Conservation (phyloP, 2,113 vertebrate species). For the Tricholaema leucomelas region DNA sequence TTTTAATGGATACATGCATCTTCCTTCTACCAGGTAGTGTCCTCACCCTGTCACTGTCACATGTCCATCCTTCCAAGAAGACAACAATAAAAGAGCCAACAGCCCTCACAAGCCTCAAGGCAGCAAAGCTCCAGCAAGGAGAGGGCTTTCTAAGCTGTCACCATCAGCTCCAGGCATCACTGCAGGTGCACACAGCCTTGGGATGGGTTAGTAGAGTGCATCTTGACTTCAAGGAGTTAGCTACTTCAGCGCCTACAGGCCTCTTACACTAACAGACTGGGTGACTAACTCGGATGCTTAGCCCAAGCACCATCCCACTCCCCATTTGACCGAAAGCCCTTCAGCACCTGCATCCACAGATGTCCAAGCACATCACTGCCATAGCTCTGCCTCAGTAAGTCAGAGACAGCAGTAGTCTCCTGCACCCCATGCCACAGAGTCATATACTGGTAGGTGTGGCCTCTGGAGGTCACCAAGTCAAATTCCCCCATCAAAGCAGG, state of each 20-base stretch:
- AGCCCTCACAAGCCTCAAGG: neutral
- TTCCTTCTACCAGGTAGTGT: neutral
- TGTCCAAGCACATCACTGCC: neutral
- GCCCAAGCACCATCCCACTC: neutral
- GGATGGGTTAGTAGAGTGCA: fast-evolving
- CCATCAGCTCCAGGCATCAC: neutral
- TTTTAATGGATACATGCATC: neutral
- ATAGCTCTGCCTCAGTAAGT: neutral
- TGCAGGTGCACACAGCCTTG: neutral
- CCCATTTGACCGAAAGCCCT: neutral
- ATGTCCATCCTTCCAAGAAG: neutral
- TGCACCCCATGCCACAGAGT: neutral
- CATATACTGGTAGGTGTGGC: too few species aligned
- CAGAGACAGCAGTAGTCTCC: neutral
- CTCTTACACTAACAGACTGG: neutral
- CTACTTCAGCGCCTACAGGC: neutral
- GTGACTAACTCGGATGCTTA: neutral
- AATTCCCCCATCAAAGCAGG: too few species aligned
- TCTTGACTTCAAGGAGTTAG: neutral
- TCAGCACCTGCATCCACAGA: neutral
- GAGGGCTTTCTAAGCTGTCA: neutral
- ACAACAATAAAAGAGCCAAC: neutral
- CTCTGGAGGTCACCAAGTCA: too few species aligned
- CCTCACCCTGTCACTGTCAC: neutral
- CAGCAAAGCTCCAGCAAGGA: neutral